Percentiles rank a stretch among this genome's conserved stretches.
These are phyloP conservation scores for Rhinopomastus cyanomelas DNA, from an alignment of 2,113 vertebrate genomes.

Conservation along the genomic window DNA sequence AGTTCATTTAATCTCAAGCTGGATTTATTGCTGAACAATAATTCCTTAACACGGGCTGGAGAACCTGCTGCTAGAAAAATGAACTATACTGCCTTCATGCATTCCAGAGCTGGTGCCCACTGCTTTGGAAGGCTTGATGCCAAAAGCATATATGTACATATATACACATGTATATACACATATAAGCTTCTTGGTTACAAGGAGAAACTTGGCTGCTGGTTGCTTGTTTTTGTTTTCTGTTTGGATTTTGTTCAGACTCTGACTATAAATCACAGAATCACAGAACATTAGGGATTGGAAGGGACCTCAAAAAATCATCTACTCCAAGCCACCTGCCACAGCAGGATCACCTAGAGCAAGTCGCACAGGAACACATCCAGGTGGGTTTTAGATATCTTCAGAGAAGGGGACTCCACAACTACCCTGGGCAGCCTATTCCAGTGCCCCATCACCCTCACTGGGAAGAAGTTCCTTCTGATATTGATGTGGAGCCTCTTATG, in stretches of 20 bases:
- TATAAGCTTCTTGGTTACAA: neutral
- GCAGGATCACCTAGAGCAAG: no score
- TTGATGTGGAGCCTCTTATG: no score
- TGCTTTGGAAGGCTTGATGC: slow-evolving; percentile 51
- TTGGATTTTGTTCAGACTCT: neutral
- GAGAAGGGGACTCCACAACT: no score
- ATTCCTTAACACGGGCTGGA: slow-evolving; percentile 25
- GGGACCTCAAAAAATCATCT: no score
- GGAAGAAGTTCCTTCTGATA: no score
- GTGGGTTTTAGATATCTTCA: no score
- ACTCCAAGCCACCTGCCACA: no score
- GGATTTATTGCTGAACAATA: slow-evolving; percentile 41
- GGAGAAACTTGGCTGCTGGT: neutral
- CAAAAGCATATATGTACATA: neutral
- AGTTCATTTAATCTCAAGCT: slow-evolving; percentile 39
- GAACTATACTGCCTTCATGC: neutral
- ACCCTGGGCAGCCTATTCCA: no score
- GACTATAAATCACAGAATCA: no score
- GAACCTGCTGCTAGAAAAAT: slow-evolving; percentile 14
- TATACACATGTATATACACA: neutral
- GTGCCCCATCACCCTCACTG: no score
- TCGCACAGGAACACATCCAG: no score
- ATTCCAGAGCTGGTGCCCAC: slow-evolving; percentile 38
- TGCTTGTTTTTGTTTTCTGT: neutral
- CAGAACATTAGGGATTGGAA: no score